phyloP scores from a whole-genome alignment of 2,888 invertebrate genomes.

The Eledona agricola region DNA sequence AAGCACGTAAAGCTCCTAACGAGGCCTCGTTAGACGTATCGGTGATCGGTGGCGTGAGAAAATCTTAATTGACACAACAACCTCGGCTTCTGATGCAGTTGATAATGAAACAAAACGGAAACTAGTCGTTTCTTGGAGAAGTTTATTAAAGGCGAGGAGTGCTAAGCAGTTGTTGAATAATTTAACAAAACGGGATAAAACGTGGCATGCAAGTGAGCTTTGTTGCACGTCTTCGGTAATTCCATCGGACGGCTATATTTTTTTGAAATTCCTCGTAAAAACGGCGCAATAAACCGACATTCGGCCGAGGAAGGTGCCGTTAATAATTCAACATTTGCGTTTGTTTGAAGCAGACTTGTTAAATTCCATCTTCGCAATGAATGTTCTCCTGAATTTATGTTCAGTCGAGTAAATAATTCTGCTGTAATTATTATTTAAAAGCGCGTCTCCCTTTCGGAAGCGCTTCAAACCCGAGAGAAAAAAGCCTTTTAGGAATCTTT shows the following conservation, averaged over 20 bases:
- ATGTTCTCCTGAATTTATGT: constrained; percentile 22
- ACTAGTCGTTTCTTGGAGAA: background rate
- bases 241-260: constrained; percentile 23
- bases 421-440: constrained; percentile 30
- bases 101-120: too few relatives aligned
- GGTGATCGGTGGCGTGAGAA: constrained; percentile 46
- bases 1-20: constrained; percentile 52
- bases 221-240: constrained; percentile 19
- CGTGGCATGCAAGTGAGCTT: constrained; percentile 19
- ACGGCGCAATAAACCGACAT: constrained; percentile 25
- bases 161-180: constrained; percentile 31
- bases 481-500: constrained; percentile 33
- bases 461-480: constrained; percentile 3
- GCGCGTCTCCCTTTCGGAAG: constrained; percentile 15
- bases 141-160: constrained; percentile 28
- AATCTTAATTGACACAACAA: constrained; percentile 36
- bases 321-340: constrained; percentile 22
- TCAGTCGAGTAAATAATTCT: constrained; percentile 25
- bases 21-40: constrained; percentile 54
- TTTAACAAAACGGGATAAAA: constrained; percentile 23
- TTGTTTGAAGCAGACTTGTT: constrained; percentile 27
- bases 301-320: constrained; percentile 10
- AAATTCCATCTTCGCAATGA: constrained; percentile 16
- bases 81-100: constrained; percentile 15
- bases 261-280: constrained; percentile 18